Base-by-base conservation (phyloP, 2,113 vertebrate genomes). In the Hemibagrus wyckioides region DNA sequence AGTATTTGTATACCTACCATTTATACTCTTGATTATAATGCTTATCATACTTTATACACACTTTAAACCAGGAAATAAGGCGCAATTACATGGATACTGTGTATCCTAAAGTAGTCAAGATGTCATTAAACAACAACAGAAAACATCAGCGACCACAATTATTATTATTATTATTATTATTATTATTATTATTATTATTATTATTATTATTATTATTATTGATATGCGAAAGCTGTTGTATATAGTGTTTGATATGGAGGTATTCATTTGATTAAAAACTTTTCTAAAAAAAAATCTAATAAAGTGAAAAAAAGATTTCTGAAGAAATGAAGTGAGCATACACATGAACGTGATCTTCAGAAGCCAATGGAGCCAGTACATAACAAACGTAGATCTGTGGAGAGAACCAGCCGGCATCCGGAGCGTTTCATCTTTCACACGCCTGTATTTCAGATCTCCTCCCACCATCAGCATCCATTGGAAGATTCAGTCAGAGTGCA, bases 211-310 rank as follows among this genome's bases (percentile, higher is more conserved):
- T 92, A 93, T 94, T 92, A 94, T 94, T 90, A 92, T 90, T 86
- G 84, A 69, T 89, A 92, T 90, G 91, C 41, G 61, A 95, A 95
- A 96, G 89, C 94, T 97, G 97, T 97, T 99, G 98, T 99, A 99
- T 96, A 99, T 99, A 99, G 96, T 99, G 97, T 99, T 99, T 99
- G 98, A 99, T 99, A 99, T 98, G 97, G 98, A 99, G 98, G 95
- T 98, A 98, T 99, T 99, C 95, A 99, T 99, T 99, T 98, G 97
- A 97, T 99, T 99, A 96, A 97, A 97, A 97, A 96, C 96, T 98
- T 96, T 99, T 99, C 98, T 98, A 95, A 97, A 97, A 94, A 98
- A 94, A 91, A 80, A n/a, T 25, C 15, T 79, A 84, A 80, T 33
- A 75, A 65, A 63, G 13, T 69, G 44, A 80, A 88, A 69, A 69